phyloP scores from a whole-genome alignment of 2,797 vertebrate species.

The Syngnathus acus region DNA sequence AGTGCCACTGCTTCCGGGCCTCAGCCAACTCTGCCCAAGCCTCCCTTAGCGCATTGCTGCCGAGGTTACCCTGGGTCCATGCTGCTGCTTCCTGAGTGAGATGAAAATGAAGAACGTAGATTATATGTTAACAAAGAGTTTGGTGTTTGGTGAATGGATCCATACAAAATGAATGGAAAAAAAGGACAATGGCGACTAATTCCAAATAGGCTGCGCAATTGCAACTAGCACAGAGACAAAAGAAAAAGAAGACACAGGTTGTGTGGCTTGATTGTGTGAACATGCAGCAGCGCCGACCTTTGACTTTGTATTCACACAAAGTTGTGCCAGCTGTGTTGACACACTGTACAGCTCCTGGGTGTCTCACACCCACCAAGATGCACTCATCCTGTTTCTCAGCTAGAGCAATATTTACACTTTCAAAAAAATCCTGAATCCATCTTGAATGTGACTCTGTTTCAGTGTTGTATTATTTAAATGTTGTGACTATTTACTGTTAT shows the following conservation, averaged over 20 bases:
- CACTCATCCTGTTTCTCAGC: constrained; percentile 5
- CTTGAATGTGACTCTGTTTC: neutral
- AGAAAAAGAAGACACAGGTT: constrained; percentile 15
- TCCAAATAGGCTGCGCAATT: neutral
- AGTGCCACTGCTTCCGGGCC: constrained; percentile 83
- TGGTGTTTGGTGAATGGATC: neutral
- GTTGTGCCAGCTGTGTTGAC: constrained; percentile 20
- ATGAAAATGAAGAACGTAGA: neutral
- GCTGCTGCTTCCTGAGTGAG: constrained; percentile 68
- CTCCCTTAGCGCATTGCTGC: constrained; percentile 75
- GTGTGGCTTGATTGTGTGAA: constrained; percentile 21
- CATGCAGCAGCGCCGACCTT: constrained; percentile 18
- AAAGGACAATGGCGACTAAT: neutral
- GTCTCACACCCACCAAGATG: constrained; percentile 7
- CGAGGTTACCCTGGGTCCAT: constrained; percentile 77
- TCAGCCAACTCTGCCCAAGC: constrained; percentile 83
- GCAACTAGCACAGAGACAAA: constrained; percentile 7
- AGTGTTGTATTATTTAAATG: neutral
- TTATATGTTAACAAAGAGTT: neutral
- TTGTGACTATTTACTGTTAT: neutral
- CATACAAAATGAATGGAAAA: neutral
- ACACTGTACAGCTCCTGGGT: constrained; percentile 20
- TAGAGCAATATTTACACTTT: neutral
- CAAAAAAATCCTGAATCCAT: neutral
- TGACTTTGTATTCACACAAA: constrained; percentile 12